Evolutionary conservation across 2,888 invertebrate genomes (phyloP).

Genomic region (Dicranocentrus wangi): DNA sequence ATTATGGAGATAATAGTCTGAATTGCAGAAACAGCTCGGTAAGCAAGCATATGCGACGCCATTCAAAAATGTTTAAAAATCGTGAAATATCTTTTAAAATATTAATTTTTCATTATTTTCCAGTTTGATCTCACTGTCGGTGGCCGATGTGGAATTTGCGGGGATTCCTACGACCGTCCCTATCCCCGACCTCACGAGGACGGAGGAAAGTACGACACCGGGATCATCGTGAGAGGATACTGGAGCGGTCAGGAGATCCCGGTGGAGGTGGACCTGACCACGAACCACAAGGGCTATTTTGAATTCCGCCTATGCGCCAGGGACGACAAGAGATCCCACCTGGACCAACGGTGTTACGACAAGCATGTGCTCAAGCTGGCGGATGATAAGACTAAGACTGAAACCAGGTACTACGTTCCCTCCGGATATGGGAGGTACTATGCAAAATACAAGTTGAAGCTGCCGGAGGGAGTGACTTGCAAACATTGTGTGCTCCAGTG

Average conservation of each 20-base stretch:
- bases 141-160: conserved; percentile 79
- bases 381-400: conserved; percentile 37
- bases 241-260: conserved; percentile 60
- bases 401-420: conserved; percentile 43
- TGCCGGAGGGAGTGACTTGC: conserved; percentile 77
- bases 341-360: conserved; percentile 57
- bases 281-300: conserved; percentile 74
- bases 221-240: conserved; percentile 87
- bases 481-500: conserved; percentile 78
- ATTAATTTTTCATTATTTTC: neutral
- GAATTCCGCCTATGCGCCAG: conserved; percentile 61
- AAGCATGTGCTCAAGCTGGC: conserved; percentile 47
- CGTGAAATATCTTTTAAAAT: no score
- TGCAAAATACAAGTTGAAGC: conserved; percentile 70
- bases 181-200: conserved; percentile 89
- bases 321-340: conserved; percentile 32
- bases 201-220: conserved; percentile 88
- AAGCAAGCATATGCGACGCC: no score
- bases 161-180: conserved; percentile 85
- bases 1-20: no score
- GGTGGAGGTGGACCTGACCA: conserved; percentile 74
- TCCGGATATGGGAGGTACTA: conserved; percentile 1
- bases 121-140: conserved; percentile 40
- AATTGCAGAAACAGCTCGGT: no score
- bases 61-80: no score